Percentiles rank a stretch among this genome's conserved stretches.
Evolutionary conservation across 2,113 vertebrate genomes (phyloP).

Genomic region (Thryonomys swinderianus): DNA sequence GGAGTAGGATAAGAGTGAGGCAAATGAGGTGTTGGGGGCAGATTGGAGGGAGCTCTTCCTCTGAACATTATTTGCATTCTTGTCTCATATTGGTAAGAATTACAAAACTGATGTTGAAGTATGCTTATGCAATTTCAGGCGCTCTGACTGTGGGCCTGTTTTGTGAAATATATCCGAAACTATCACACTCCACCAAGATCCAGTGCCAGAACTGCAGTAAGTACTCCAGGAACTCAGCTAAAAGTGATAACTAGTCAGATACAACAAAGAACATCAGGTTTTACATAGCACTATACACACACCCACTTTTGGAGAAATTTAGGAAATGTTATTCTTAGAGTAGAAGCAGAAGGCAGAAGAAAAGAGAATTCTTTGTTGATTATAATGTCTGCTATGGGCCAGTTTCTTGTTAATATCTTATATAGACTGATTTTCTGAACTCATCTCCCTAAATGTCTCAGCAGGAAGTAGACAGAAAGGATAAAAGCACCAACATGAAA

Average conservation of each 20-base stretch:
- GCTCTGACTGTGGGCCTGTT: background rate
- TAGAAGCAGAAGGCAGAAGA: conserved; percentile 10
- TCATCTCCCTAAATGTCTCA: conserved; percentile 28
- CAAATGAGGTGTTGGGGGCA: background rate
- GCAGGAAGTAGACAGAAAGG: conserved; percentile 55
- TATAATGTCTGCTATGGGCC: conserved; percentile 65
- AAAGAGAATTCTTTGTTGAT: background rate
- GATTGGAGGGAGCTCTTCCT: background rate
- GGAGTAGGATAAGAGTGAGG: background rate
- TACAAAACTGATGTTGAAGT: background rate
- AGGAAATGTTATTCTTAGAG: background rate
- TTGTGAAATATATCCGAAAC: background rate
- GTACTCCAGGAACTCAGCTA: background rate
- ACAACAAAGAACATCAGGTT: background rate
- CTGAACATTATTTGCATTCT: background rate
- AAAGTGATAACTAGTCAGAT: background rate
- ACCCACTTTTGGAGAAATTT: conserved; percentile 19
- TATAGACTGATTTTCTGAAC: conserved; percentile 3
- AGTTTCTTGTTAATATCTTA: conserved; percentile 44
- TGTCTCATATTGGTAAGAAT: background rate
- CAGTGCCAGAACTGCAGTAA: background rate
- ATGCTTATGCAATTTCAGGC: background rate
- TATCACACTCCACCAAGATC: background rate
- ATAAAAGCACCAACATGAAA: conserved; percentile 34
- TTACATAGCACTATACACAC: accelerated